Conservation (phyloP, 2,113 vertebrate genomes). For the Poicephalus gulielmi region DNA sequence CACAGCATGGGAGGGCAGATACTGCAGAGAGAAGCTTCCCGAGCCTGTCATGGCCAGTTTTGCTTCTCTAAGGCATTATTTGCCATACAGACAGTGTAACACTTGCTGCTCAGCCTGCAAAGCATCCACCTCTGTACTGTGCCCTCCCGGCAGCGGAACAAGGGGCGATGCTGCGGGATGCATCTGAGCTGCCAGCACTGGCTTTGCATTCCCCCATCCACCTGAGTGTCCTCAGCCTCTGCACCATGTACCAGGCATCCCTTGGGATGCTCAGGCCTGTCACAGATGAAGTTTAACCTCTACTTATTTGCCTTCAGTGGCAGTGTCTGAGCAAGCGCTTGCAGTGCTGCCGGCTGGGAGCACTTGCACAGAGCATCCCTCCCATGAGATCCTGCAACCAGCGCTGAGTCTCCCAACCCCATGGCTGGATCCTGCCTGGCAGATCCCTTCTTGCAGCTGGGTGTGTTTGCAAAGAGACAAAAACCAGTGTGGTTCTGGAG, state of each 20-base stretch:
- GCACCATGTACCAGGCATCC: fast-evolving
- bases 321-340: neutral
- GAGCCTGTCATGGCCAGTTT: neutral
- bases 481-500: neutral
- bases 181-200: no score
- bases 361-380: neutral
- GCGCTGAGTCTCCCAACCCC: neutral
- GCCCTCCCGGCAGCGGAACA: fast-evolving
- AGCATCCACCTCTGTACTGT: fast-evolving
- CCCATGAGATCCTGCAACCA: neutral
- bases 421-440: neutral
- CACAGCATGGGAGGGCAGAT: fast-evolving
- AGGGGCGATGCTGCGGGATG: neutral
- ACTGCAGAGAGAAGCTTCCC: neutral
- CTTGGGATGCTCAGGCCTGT: neutral
- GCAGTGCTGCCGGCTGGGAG: neutral
- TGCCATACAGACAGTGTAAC: fast-evolving
- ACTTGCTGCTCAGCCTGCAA: neutral
- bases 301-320: neutral
- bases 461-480: neutral
- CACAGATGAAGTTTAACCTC: neutral
- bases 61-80: neutral
- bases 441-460: neutral
- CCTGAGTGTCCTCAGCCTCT: neutral
- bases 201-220: neutral